Percentiles rank a stretch among this genome's conserved stretches.
These are phyloP conservation scores for Ceramica pisi DNA, from an alignment of 2,888 invertebrate genomes.

Conservation along the genomic window DNA sequence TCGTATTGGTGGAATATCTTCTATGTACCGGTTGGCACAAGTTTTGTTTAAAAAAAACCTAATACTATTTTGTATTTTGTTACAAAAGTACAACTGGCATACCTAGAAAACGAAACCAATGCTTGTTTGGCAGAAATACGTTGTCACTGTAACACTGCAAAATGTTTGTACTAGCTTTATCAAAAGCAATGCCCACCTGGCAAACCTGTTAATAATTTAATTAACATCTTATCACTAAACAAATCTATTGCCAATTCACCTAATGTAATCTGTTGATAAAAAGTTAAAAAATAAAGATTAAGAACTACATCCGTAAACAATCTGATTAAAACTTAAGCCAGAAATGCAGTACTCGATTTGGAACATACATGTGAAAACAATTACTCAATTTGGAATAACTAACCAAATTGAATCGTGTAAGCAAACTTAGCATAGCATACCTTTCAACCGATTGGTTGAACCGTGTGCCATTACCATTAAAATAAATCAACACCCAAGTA, in stretches of 20 bases:
- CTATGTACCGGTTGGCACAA: background rate
- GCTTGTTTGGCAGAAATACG: background rate
- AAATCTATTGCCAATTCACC: background rate
- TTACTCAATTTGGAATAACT: background rate
- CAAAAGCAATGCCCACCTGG: background rate
- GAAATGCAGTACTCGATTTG: background rate
- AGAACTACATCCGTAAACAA: background rate
- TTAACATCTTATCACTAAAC: constrained; percentile 11
- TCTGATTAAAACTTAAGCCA: background rate
- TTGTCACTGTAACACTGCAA: background rate
- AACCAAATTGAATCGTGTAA: background rate
- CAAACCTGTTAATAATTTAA: constrained; percentile 13
- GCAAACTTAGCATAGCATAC: background rate
- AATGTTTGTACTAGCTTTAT: background rate
- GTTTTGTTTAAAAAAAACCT: background rate
- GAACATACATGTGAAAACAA: too few relatives aligned
- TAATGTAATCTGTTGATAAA: background rate
- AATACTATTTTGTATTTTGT: background rate
- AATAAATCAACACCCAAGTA: constrained; percentile 31
- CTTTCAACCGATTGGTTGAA: constrained; percentile 2
- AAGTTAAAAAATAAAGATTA: constrained; percentile 9
- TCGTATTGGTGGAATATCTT: too few relatives aligned
- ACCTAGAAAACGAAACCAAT: background rate
- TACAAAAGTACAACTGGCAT: background rate
- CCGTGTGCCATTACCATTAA: background rate